Base-by-base conservation (phyloP, 1,140 invertebrate species). In the Hermatobates lingyangjiaoensis region DNA sequence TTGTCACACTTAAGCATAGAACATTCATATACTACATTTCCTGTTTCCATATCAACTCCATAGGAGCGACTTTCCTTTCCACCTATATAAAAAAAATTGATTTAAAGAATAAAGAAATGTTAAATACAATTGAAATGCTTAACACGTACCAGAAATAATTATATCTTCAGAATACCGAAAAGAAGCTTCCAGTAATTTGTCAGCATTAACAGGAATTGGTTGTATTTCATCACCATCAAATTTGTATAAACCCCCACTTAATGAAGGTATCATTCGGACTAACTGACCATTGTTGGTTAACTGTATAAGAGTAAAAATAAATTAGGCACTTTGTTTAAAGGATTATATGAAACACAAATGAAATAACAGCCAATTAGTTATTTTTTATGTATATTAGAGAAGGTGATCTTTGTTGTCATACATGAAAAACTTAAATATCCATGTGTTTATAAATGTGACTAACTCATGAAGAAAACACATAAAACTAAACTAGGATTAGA, bases 201-300 rank as follows among this genome's bases (percentile, higher is more conserved):
- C 88, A 0, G 86, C 80, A 45, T 80, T 80, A 52, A 95, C 75
- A 20, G 88, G 87, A 48, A 95, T 69, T 0, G 82, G 76, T 68
- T 94, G 84, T 48, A 96, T 76, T 59, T 75, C 81, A 46, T 87
- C 78, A 1, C 87, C 89, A 71, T 93, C 86, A 66, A 91, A 87
- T 64, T 83, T 85, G 66, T 91, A 97, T 5, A 97, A 70, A 18
- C 79, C 77, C 10, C 92, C 92, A 64, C 79, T 83, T 7, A 97
- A 66, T 0, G 91, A 92, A 27, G 91, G 92, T 61, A 97, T 89
- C 58, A 95, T 72, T 55, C 83, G 74, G 28, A 90, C 77, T 69
- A 76, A 83, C 63, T 89, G 79, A 1, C 88, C 90, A 69, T 87
- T 80, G 53, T 83, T 82, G 44, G 77, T 84, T 15, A 94, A 67